These are phyloP conservation scores for Nomada hirtipes DNA, from an alignment of 2,888 invertebrate genomes.

Conservation along the genomic window DNA sequence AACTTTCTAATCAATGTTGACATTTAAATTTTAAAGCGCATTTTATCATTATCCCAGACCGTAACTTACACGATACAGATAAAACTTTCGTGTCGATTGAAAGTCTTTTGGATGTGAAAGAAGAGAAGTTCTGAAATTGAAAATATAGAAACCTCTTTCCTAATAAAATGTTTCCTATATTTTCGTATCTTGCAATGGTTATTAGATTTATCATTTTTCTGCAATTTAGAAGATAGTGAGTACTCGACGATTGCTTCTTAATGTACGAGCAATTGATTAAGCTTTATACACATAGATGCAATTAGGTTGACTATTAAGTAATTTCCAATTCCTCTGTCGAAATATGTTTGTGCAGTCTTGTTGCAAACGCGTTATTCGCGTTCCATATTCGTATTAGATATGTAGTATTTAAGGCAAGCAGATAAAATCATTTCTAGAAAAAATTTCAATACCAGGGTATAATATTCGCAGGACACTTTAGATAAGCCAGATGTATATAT, in stretches of 20 bases:
- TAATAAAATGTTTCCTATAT: neutral
- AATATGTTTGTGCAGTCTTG: neutral
- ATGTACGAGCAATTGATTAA: neutral
- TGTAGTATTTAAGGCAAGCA: too few species aligned
- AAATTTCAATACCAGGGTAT: neutral
- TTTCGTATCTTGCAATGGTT: neutral
- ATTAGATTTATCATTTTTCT: neutral
- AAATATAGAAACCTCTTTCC: too few species aligned
- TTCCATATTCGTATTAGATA: neutral
- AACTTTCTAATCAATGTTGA: too few species aligned
- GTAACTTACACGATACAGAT: too few species aligned
- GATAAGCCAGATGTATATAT: neutral
- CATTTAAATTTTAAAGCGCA: too few species aligned
- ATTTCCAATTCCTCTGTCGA: conserved; percentile 16
- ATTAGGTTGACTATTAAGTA: conserved; percentile 18
- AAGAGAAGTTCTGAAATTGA: too few species aligned
- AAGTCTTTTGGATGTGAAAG: too few species aligned
- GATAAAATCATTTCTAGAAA: neutral
- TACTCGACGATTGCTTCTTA: neutral
- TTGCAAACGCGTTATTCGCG: neutral
- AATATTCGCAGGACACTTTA: neutral
- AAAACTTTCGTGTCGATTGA: too few species aligned
- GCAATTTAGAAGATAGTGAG: neutral
- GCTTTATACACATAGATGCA: neutral
- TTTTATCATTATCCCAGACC: too few species aligned